Percentiles rank a stretch among this genome's conserved stretches.
Evolutionary conservation across 2,113 vertebrate species (phyloP).

Genomic region (Casuarius casuarius): DNA sequence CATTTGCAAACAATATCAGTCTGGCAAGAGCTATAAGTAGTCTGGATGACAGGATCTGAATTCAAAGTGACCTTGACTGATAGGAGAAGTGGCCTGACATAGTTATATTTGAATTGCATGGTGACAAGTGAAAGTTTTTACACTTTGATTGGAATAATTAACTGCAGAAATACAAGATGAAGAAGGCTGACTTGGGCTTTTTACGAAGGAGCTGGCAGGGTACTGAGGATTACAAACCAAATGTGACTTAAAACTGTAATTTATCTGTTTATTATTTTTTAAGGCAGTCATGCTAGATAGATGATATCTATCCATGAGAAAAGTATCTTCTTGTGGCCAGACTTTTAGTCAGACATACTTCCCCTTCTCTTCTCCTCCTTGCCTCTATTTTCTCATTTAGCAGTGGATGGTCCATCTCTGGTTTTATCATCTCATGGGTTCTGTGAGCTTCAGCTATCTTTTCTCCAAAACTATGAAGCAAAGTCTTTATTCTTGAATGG

Average conservation of each 20-base stretch:
- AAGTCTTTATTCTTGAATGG: not conserved
- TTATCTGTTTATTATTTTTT: not conserved
- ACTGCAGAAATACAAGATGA: not conserved
- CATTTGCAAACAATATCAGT: not conserved
- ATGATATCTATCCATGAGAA: not conserved
- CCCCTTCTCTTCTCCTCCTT: not conserved
- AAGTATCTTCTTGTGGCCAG: not conserved
- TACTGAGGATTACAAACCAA: not conserved
- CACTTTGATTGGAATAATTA: not conserved
- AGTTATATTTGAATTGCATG: not conserved
- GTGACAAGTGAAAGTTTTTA: not conserved
- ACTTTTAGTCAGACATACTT: not conserved
- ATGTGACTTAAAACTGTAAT: fast-evolving
- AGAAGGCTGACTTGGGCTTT: not conserved
- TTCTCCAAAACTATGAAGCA: not conserved
- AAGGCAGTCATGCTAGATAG: not conserved
- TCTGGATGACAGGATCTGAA: not conserved
- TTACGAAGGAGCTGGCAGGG: not conserved
- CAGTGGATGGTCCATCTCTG: not conserved
- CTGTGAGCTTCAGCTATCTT: not conserved
- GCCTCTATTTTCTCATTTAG: not conserved
- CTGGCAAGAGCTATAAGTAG: not conserved
- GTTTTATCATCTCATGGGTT: not conserved
- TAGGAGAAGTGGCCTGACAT: not conserved
- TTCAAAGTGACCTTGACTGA: not conserved